Evolutionary conservation across 2,113 vertebrate genomes (phyloP).

Genomic region (Muscicapa adusta): DNA sequence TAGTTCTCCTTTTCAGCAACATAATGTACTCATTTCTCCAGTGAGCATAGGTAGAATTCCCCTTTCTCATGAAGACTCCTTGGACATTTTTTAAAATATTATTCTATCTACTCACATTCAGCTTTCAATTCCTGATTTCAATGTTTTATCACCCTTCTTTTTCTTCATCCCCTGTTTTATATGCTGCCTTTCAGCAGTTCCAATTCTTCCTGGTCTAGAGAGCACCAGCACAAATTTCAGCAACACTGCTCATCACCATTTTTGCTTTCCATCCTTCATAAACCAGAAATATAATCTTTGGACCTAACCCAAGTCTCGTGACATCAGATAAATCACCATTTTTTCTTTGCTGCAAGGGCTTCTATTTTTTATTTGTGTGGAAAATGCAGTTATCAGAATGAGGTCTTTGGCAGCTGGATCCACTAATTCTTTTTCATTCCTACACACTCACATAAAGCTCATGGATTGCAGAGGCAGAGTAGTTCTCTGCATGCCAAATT

Average conservation of each 20-base stretch:
- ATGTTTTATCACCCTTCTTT: background rate
- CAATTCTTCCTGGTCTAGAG: background rate
- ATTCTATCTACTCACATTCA: background rate
- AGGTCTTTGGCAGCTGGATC: background rate
- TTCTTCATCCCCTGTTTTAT: background rate
- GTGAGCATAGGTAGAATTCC: background rate
- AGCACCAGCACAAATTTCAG: constrained; percentile 6
- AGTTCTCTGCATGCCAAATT: background rate
- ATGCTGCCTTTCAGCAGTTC: background rate
- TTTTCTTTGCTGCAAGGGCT: background rate
- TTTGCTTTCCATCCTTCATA: background rate
- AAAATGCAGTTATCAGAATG: background rate
- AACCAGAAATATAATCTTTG: background rate
- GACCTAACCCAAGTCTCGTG: background rate
- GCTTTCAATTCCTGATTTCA: background rate
- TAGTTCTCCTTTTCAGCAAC: background rate
- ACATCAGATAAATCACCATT: background rate
- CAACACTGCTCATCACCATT: background rate
- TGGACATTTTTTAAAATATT: background rate
- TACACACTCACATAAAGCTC: background rate
- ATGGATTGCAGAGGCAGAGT: background rate
- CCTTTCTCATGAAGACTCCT: background rate
- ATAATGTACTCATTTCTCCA: background rate
- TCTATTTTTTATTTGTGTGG: background rate
- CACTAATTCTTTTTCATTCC: background rate